Evolutionary conservation across 2,113 vertebrate species (phyloP), one percentile per base, ranked within the genome.

Genomic region (human (Homo sapiens)): DNA sequence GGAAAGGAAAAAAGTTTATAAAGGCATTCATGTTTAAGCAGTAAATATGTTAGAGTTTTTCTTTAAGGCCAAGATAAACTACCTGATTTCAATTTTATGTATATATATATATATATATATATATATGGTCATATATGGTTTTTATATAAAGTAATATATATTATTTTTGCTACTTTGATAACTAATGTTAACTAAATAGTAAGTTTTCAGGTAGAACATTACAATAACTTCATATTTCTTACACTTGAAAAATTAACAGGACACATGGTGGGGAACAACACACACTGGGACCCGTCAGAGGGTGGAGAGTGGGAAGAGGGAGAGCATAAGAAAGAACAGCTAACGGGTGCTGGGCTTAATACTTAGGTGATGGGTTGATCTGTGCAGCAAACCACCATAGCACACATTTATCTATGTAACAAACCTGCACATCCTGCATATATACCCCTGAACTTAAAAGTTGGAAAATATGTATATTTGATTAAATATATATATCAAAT

Each of bases 191-290:
- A 22, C 8, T 52, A 93, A 96, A 40, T 75, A 91, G 66, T 14
- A 40, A 82, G 8, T 70, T 90, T 97, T 90, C 93, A 96, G 76
- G 73, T 94, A 95, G 20, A 97, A 78, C 20, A 90, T 30, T 78
- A 35, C 87, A 45, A 70, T 84, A 90, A 79, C 14, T 89, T 50
- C 45, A 90, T 40, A 87, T 88, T 1, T 0, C 81, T 84, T 94
- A 48, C 73, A 90, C 68, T 89, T 97, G 16, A 91, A 93, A 96
- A 55, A 95, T 48, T 72, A 92, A 84, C 23, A 90, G 0, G 0
- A 57, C 61, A 64, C 61, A 30, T 64, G 61, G 61, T 12, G 30
- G 30, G 61, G 27, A 30, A 64, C 5, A 64, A 64, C 30, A 30
- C 5, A 13, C 61, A 64, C 61, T 30, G 57, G 57, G 57, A 22